Conservation (phyloP, 2,888 invertebrate genomes). For the Spisula subtruncata region DNA sequence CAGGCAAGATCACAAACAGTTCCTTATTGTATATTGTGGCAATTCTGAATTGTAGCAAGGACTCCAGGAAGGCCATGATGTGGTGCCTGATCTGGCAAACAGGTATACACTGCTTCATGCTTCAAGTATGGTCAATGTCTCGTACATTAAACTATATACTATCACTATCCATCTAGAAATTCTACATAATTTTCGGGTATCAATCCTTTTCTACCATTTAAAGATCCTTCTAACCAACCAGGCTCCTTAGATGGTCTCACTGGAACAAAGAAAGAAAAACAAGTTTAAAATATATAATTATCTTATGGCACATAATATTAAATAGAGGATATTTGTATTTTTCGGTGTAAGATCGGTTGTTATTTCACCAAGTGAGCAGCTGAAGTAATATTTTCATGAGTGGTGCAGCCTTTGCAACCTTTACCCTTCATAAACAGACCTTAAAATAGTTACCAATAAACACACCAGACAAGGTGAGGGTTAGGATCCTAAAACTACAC, state of each 20-base stretch:
- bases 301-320: no score
- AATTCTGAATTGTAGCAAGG: background rate
- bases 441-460: background rate
- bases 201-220: constrained; percentile 96
- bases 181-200: constrained; percentile 99
- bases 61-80: background rate
- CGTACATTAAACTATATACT: background rate
- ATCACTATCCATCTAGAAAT: constrained; percentile 84
- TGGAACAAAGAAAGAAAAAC: constrained; percentile 87
- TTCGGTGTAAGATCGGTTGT: no score
- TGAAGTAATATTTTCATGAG: no score
- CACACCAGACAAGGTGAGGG: no score
- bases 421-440: no score
- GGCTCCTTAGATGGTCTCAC: constrained; percentile 97
- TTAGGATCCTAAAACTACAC: no score
- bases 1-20: background rate
- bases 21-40: background rate
- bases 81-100: background rate
- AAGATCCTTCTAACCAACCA: constrained; percentile 98
- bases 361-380: no score
- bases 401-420: no score
- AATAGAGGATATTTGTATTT: no score
- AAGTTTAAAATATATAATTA: background rate
- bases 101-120: background rate
- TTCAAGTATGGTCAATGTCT: background rate